Conservation (phyloP, 2,888 invertebrate genomes). For the Eupeodes luniger region DNA sequence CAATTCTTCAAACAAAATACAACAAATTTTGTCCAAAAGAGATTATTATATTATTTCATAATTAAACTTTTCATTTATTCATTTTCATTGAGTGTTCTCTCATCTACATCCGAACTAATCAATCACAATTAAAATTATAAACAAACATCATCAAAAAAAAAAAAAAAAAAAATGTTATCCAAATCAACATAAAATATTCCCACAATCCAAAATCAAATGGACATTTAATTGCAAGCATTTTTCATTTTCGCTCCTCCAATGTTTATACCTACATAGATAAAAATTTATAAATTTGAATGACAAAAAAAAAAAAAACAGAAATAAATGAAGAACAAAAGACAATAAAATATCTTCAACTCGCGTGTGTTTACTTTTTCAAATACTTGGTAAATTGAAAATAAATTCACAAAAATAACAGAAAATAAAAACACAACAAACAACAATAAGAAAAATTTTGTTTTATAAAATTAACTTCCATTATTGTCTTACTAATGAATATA, state of each 20-base stretch:
- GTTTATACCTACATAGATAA: not conserved
- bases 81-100: conserved; percentile 9
- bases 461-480: conserved; percentile 52
- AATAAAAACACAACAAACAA: not conserved
- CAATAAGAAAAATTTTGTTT: conserved; percentile 22
- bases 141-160: not conserved
- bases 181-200: conserved; percentile 55
- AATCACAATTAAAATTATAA: conserved; percentile 60
- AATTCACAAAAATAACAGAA: conserved; percentile 3
- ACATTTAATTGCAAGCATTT: conserved; percentile 69
- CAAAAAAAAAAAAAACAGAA: not conserved
- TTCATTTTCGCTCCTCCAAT: conserved; percentile 64
- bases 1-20: no score
- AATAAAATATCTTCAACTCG: conserved; percentile 38
- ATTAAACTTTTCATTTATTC: not conserved
- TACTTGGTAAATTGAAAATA: conserved; percentile 3
- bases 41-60: not conserved
- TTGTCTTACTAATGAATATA: conserved; percentile 67
- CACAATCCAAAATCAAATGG: conserved; percentile 68
- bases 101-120: conserved; percentile 33
- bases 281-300: conserved; percentile 17
- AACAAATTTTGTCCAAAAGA: not conserved
- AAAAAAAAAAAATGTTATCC: conserved; percentile 16
- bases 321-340: conserved; percentile 28
- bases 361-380: conserved; percentile 40